Base-by-base conservation (phyloP, 2,113 vertebrate species). In the Nibea albiflora region DNA sequence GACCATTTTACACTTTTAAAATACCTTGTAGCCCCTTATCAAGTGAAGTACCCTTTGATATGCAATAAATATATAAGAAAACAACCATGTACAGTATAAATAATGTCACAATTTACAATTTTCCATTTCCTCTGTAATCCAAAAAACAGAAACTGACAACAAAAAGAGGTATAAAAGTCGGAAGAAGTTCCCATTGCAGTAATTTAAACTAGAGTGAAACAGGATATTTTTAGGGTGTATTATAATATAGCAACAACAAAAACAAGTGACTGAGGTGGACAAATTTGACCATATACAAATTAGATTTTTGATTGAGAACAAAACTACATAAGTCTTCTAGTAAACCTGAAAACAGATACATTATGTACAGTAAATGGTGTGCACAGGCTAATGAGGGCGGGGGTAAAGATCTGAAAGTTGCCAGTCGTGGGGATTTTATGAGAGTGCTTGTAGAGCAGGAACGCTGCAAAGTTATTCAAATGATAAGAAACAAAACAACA, bases 11-110 rank as follows among this genome's bases (percentile, higher is more conserved):
- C 91, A 89, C 76, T 79, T 91, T 93, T 81, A 86, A 94, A 94
- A 93, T 92, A 92, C 93, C 92, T 89, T 90, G 80, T 90, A 89
- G 90, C 92, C 86, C 90, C 92, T 93, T 88, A 58, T 83, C 87
- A 90, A 91, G 82, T 91, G 88, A 91, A 93, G 92, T 86, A 92
- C 91, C 88, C 85, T 93, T 90, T 88, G 91, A 93, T 91, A 88
- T 91, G 92, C 90, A 96, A 96, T 96, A 96, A 96, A 96, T 95
- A 96, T 90, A 85, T 92, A 86, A 91, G 85, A 93, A 94, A 94
- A 93, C 89, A 83, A 88, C 86, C 88, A 94, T 94, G 89, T 95
- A 95, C 92, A 95, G 88, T 94, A 92, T 94, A 93, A 94, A 93
- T 92, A 94, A 95, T 93, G 89, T 90, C 88, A 93, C 84, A 85